These are phyloP conservation scores for Caradrina clavipalpis DNA, from an alignment of 2,888 invertebrate species.

Conservation along the genomic window DNA sequence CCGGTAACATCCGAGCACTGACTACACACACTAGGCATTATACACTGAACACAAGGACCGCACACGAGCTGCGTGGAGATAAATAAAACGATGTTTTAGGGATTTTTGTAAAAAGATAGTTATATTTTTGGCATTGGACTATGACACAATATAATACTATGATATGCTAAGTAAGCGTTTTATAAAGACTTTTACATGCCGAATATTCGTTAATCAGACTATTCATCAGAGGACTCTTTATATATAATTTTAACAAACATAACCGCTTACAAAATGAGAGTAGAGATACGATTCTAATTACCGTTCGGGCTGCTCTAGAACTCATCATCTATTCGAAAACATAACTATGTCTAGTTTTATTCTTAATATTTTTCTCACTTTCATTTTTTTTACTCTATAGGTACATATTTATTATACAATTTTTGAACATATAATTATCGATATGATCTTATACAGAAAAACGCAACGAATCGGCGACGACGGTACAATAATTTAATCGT, in stretches of 20 bases:
- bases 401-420: conserved; percentile 89
- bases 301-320: conserved; percentile 85
- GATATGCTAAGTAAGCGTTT: conserved; percentile 91
- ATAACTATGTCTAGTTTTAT: conserved; percentile 89
- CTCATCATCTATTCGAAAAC: conserved; percentile 87
- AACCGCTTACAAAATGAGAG: conserved; percentile 90
- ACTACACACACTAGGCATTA: conserved; percentile 57
- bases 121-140: conserved; percentile 91
- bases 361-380: conserved; percentile 91
- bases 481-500: conserved; percentile 86
- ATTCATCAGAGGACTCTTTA: conserved; percentile 91
- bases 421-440: conserved; percentile 91
- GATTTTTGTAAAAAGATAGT: conserved; percentile 91
- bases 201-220: conserved; percentile 91
- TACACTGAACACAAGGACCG: conserved; percentile 56
- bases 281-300: conserved; percentile 84
- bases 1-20: conserved; percentile 50
- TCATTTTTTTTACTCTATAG: conserved; percentile 90
- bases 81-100: conserved; percentile 89
- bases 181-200: conserved; percentile 91
- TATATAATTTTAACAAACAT: conserved; percentile 90
- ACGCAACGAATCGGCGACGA: conserved; percentile 89
- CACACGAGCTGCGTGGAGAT: conserved; percentile 71
- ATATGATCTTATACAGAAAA: conserved; percentile 90
- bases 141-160: conserved; percentile 91